Percentiles rank a stretch among this genome's conserved stretches.
Conservation (phyloP, 2,113 vertebrate species). For the Passer montanus region DNA sequence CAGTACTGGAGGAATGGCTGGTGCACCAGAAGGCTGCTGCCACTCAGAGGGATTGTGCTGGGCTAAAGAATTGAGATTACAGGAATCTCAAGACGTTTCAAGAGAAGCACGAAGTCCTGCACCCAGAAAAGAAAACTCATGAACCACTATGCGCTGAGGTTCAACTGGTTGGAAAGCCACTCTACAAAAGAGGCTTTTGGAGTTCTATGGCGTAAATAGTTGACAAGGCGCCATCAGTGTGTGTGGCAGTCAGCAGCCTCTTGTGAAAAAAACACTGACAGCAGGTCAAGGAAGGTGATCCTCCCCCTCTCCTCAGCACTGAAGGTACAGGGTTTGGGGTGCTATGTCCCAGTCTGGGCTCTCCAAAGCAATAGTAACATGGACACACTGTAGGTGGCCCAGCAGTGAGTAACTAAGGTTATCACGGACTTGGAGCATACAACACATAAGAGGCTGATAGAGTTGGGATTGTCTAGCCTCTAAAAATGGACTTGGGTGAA, state of each 20-base stretch:
- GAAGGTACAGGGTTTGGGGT: not conserved
- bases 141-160: not conserved
- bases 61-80: not conserved
- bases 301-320: not conserved
- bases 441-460: not conserved
- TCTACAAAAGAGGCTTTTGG: not conserved
- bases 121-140: not conserved
- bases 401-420: not conserved
- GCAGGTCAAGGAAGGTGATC: not conserved
- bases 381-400: not conserved
- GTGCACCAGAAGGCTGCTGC: not conserved
- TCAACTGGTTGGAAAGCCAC: not conserved
- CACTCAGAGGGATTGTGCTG: not conserved
- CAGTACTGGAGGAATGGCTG: not conserved
- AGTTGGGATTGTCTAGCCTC: not conserved
- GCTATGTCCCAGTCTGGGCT: not conserved
- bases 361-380: not conserved
- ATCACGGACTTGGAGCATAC: not conserved
- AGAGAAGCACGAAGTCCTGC: not conserved
- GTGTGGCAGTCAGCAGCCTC: not conserved
- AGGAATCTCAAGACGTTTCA: not conserved
- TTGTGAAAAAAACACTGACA: not conserved
- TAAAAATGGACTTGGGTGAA: not conserved
- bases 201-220: not conserved
- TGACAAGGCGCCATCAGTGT: fast-evolving